Conservation (phyloP, 64 coral and sea anemone genomes). For the Exaiptasia diaphana region DNA sequence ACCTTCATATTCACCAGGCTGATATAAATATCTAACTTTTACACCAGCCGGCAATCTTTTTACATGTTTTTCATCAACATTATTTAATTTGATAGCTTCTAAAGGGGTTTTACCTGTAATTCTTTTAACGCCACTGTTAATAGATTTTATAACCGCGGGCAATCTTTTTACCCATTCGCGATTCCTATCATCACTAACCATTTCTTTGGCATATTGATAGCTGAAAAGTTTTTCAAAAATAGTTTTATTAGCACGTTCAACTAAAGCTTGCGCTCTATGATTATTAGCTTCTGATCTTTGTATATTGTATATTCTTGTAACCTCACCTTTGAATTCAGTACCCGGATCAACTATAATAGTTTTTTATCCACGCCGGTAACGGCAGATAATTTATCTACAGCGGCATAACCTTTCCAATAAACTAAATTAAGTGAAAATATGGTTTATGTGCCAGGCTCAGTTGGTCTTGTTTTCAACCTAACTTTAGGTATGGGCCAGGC, state of each 20-base stretch:
- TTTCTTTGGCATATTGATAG: slow-evolving; percentile 51
- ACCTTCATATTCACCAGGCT: background rate
- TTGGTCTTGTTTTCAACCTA: background rate
- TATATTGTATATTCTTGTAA: background rate
- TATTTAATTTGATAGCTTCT: background rate
- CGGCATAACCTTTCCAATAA: background rate
- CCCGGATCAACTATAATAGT: slow-evolving; percentile 27
- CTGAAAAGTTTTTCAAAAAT: slow-evolving; percentile 15
- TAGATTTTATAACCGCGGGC: background rate
- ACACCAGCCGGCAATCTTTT: background rate
- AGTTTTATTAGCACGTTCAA: slow-evolving; percentile 39
- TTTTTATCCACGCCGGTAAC: background rate
- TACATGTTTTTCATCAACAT: background rate
- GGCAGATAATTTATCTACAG: slow-evolving; percentile 24
- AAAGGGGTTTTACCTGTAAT: slow-evolving; percentile 10
- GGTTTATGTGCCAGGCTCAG: background rate
- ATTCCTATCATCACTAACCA: background rate
- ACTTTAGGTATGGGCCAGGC: background rate
- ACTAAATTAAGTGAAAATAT: background rate
- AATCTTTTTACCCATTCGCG: slow-evolving; percentile 22
- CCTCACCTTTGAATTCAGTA: slow-evolving; percentile 33
- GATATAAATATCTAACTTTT: background rate
- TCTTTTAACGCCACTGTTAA: background rate
- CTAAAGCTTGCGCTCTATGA: slow-evolving; percentile 32
- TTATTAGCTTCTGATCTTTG: slow-evolving; percentile 28